A percentile compares a stretch with the other conserved stretches of the same genome.
Evolutionary conservation across 2,888 invertebrate genomes (phyloP).

Genomic region (Dasysyrphus albostriatus): DNA sequence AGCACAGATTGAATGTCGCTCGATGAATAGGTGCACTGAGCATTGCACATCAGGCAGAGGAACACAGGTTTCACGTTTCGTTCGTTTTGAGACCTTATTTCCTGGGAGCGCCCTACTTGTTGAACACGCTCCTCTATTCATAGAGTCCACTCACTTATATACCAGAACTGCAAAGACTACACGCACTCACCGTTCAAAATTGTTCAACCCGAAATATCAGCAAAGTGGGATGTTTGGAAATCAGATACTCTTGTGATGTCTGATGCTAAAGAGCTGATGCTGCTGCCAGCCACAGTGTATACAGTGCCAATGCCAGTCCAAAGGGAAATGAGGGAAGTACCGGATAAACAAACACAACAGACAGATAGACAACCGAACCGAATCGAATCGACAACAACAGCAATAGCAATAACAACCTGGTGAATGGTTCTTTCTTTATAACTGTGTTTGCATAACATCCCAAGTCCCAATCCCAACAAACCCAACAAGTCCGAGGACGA

Average conservation of each 20-base stretch:
- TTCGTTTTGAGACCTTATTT: conserved; percentile 72
- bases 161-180: background rate
- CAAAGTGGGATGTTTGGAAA: conserved; percentile 75
- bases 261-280: background rate
- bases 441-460: conserved; percentile 57
- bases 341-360: conserved; percentile 73
- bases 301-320: background rate
- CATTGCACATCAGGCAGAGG: conserved; percentile 25
- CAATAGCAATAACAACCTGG: conserved; percentile 2
- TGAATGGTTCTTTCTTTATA: conserved; percentile 62
- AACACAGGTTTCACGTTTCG: conserved; percentile 73
- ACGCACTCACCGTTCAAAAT: conserved; percentile 53
- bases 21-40: conserved; percentile 68
- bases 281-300: no score
- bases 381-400: conserved; percentile 25
- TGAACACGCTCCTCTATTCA: conserved; percentile 51
- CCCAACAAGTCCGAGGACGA: conserved; percentile 44
- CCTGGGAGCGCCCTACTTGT: conserved; percentile 75
- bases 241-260: conserved; percentile 72
- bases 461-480: conserved; percentile 14
- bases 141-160: conserved; percentile 37
- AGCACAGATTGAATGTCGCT: conserved; percentile 69
- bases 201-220: conserved; percentile 75
- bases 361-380: conserved; percentile 27
- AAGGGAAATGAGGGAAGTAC: conserved; percentile 61